Conservation (phyloP, 2,797 vertebrate species). For the Calcarius lapponicus region DNA sequence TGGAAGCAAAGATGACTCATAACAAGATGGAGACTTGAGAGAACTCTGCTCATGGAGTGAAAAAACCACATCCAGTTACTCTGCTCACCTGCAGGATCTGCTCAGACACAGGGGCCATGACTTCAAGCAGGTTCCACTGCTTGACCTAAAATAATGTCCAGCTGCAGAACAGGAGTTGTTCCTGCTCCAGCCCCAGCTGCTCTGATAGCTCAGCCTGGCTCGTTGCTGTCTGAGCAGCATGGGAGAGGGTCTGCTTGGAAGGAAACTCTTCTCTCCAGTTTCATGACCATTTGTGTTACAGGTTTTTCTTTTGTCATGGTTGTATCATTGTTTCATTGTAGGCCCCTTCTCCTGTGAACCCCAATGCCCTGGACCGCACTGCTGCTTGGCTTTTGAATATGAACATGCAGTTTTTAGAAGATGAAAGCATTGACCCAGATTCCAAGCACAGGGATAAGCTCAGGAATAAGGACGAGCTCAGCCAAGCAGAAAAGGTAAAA, state of each 20-base stretch:
- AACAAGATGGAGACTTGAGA: background rate
- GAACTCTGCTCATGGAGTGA: background rate
- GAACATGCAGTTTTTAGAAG: constrained; percentile 99
- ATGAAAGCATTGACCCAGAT: constrained; percentile 91
- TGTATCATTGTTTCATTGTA: constrained; percentile 88
- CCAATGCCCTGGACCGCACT: constrained; percentile 99
- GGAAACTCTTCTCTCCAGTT: background rate
- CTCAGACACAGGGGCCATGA: fast-evolving
- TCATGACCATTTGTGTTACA: constrained; percentile 59
- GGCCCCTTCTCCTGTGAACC: constrained; percentile 98
- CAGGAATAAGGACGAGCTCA: constrained; percentile 96
- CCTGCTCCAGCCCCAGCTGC: background rate
- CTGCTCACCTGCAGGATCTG: background rate
- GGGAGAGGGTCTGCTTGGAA: constrained; percentile 29
- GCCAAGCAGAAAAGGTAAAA: constrained; percentile 98
- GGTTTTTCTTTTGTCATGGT: constrained; percentile 72
- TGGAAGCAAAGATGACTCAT: background rate
- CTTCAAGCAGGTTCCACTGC: background rate
- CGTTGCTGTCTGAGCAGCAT: background rate
- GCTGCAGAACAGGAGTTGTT: background rate
- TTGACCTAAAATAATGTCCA: background rate
- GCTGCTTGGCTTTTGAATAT: constrained; percentile 99
- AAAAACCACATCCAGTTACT: fast-evolving
- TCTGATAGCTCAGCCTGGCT: background rate
- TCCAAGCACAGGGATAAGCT: constrained; percentile 89